Evolutionary conservation across 2,113 vertebrate species (phyloP).

Genomic region (Willisornis vidua): DNA sequence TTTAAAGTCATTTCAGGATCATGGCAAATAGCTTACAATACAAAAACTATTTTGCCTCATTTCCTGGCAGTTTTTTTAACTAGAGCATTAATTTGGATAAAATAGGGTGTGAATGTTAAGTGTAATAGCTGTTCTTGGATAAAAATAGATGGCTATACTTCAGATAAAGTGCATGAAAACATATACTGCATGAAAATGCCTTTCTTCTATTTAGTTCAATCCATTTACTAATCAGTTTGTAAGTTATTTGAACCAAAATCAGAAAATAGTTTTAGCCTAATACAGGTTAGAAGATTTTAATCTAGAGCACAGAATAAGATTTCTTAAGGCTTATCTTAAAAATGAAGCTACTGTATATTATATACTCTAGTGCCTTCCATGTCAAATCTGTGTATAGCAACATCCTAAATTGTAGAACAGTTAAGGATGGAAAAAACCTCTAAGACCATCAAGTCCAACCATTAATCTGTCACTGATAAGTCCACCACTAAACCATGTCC

Average conservation of each 20-base stretch:
- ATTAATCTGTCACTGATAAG: background rate
- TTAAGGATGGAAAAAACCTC: background rate
- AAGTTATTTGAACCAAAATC: background rate
- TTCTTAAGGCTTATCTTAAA: background rate
- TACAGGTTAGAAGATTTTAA: background rate
- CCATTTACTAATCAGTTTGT: background rate
- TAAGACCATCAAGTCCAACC: background rate
- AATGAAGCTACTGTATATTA: background rate
- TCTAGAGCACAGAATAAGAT: background rate
- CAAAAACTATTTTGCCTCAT: background rate
- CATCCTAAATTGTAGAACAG: background rate
- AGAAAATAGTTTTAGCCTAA: background rate
- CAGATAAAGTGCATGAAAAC: background rate
- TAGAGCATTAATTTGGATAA: background rate
- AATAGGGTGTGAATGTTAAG: background rate
- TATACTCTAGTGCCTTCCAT: background rate
- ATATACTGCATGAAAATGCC: background rate
- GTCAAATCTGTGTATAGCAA: background rate
- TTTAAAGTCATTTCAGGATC: background rate
- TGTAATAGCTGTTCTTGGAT: background rate
- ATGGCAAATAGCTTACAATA: background rate
- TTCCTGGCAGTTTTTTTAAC: background rate
- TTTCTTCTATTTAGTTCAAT: background rate
- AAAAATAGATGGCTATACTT: background rate
- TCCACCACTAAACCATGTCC: background rate